Evolutionary conservation across 92 coral and sea anemone genomes (phyloP).

Genomic region (Pocillopora meandrina): DNA sequence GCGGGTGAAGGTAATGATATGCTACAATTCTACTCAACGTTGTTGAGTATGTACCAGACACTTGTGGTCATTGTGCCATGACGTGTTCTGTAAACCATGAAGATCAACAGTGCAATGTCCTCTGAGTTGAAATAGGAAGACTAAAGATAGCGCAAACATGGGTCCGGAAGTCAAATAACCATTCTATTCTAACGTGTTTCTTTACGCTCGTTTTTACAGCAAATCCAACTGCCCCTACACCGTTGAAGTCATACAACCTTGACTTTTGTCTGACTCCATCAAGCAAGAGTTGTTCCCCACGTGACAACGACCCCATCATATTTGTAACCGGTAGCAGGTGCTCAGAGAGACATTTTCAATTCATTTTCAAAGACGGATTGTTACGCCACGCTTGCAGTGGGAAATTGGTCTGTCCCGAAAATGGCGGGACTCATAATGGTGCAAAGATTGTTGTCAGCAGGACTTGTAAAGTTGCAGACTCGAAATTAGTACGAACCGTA

Average conservation of each 20-base stretch:
- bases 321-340: constrained; percentile 48
- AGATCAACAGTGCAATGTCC: too few relatives aligned
- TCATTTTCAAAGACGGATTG: constrained; percentile 57
- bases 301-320: constrained; percentile 22
- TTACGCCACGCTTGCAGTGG: constrained; percentile 72
- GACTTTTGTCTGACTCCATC: constrained; percentile 56
- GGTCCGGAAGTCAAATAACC: too few relatives aligned
- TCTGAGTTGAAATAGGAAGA: too few relatives aligned
- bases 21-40: too few relatives aligned
- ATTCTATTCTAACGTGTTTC: too few relatives aligned
- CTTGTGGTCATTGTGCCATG: too few relatives aligned
- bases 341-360: constrained; percentile 48
- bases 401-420: constrained; percentile 63
- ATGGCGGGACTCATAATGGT: constrained; percentile 42
- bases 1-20: constrained; percentile 58
- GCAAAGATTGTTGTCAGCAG: constrained; percentile 63
- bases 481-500: constrained; percentile 63
- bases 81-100: too few relatives aligned
- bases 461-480: constrained; percentile 52
- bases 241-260: constrained; percentile 44
- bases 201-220: neutral
- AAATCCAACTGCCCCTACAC: constrained; percentile 59
- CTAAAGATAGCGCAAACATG: too few relatives aligned
- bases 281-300: neutral
- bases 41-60: too few relatives aligned